Conservation (phyloP, 2,888 invertebrate genomes). For the Dicyrtoma fusca region DNA sequence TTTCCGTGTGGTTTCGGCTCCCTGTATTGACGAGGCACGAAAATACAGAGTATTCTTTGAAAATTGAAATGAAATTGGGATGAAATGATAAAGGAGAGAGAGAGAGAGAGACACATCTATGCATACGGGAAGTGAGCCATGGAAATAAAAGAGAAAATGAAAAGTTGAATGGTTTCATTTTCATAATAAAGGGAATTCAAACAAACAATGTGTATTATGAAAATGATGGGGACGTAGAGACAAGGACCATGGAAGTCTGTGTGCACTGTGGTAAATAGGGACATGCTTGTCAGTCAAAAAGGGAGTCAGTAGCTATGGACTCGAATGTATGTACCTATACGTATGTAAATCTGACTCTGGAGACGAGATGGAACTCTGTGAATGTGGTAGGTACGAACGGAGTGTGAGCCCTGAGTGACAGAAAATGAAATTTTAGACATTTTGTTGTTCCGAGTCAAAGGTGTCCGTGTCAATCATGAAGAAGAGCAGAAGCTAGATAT, state of each 20-base stretch:
- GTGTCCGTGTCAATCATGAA: slow-evolving; percentile 44
- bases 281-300: slow-evolving; percentile 25
- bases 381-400: slow-evolving; percentile 41
- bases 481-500: slow-evolving; percentile 25
- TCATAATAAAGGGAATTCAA: slow-evolving; percentile 2
- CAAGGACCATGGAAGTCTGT: background rate
- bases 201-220: background rate
- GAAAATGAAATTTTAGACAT: slow-evolving; percentile 44
- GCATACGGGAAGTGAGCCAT: background rate
- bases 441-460: slow-evolving; percentile 42
- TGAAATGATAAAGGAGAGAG: background rate
- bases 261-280: slow-evolving; percentile 2
- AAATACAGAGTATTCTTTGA: background rate
- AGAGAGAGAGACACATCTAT: background rate
- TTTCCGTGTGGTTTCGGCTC: background rate
- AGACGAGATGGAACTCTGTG: background rate
- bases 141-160: slow-evolving; percentile 5
- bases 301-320: background rate
- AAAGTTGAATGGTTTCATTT: slow-evolving; percentile 20
- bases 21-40: slow-evolving; percentile 11
- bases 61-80: background rate
- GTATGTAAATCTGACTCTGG: background rate
- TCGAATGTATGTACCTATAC: too few species aligned
- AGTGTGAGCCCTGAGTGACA: slow-evolving; percentile 42
- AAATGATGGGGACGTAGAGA: background rate